phyloP scores from a whole-genome alignment of 2,888 invertebrate genomes.

The Epsilonema sp. region DNA sequence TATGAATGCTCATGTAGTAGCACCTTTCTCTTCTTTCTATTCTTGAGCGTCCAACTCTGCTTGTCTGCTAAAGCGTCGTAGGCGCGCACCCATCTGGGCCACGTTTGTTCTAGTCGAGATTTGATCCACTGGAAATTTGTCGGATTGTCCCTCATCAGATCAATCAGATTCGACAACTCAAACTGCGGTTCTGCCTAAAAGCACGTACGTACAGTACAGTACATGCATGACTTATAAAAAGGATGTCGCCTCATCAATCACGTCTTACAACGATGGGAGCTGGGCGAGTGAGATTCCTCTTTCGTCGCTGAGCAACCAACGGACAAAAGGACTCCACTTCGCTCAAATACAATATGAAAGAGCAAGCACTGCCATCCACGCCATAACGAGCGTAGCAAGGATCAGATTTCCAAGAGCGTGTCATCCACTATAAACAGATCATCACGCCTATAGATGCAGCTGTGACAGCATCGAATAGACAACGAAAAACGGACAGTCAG shows the following conservation, averaged over 20 bases:
- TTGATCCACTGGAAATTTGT: constrained; percentile 33
- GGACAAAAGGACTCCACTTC: constrained; percentile 33
- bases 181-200: constrained; percentile 13
- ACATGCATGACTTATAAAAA: no score
- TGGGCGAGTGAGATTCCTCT: no score
- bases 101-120: constrained; percentile 29
- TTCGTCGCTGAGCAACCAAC: no score
- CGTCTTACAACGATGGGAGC: no score
- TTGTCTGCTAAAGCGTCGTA: constrained; percentile 17
- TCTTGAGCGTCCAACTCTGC: constrained; percentile 17
- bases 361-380: constrained; percentile 34
- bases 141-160: constrained; percentile 27
- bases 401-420: constrained; percentile 31
- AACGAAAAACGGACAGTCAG: no score
- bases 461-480: neutral
- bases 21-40: constrained; percentile 23
- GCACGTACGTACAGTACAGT: no score
- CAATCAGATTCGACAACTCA: constrained; percentile 23
- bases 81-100: constrained; percentile 28
- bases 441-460: neutral
- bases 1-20: no score
- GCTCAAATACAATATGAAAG: constrained; percentile 31
- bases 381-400: constrained; percentile 32
- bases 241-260: no score
- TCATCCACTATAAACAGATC: constrained; percentile 27